phyloP scores from a whole-genome alignment of 2,888 invertebrate species.

The Congeria kusceri region DNA sequence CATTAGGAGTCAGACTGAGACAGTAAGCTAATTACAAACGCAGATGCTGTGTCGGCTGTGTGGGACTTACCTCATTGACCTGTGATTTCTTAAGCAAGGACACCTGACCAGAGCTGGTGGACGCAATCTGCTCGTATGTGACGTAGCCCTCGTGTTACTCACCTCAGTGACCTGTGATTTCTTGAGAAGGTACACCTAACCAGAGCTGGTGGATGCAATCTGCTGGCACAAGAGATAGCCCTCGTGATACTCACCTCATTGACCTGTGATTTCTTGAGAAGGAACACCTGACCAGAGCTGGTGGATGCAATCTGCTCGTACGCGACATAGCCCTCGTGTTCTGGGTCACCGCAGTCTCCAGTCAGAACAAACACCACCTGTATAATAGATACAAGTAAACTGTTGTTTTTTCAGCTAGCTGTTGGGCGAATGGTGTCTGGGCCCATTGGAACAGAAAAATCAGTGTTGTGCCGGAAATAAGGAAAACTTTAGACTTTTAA shows the following conservation, averaged over 20 bases:
- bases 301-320: slow-evolving; percentile 91
- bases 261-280: slow-evolving; percentile 90
- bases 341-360: slow-evolving; percentile 89
- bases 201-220: slow-evolving; percentile 91
- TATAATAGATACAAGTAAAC: slow-evolving; percentile 47
- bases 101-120: slow-evolving; percentile 87
- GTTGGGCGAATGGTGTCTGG: no score
- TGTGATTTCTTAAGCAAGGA: no score
- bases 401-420: no score
- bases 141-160: neutral
- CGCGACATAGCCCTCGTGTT: slow-evolving; percentile 89
- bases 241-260: slow-evolving; percentile 87
- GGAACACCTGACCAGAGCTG: slow-evolving; percentile 91
- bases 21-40: no score
- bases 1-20: no score
- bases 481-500: no score
- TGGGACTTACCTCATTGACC: no score
- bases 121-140: slow-evolving; percentile 88
- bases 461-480: no score
- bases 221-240: slow-evolving; percentile 90
- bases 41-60: no score
- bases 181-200: slow-evolving; percentile 90
- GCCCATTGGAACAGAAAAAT: no score
- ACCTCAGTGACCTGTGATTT: slow-evolving; percentile 90
- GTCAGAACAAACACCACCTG: slow-evolving; percentile 92